phyloP scores from a whole-genome alignment of 1,140 invertebrate species.

The Neotoxoptera formosana region DNA sequence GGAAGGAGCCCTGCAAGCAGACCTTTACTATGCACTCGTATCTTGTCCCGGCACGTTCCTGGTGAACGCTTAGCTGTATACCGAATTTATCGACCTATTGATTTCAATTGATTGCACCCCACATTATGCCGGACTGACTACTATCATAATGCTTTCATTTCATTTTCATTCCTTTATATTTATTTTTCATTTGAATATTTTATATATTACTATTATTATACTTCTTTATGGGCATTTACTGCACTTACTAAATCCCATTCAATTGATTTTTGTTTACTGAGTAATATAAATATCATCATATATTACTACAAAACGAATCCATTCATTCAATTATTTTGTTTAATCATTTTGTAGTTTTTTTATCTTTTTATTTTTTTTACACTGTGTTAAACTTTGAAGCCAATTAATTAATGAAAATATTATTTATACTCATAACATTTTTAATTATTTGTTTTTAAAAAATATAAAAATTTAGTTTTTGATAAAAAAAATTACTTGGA shows the following conservation, averaged over 20 bases:
- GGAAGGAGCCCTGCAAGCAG: background rate
- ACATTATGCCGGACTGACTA: background rate
- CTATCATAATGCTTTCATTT: background rate
- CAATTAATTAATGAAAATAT: background rate
- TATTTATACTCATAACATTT: background rate
- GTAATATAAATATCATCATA: background rate
- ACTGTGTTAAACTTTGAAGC: background rate
- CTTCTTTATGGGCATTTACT: background rate
- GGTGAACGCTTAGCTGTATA: slow-evolving; percentile 38
- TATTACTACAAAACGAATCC: background rate
- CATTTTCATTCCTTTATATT: background rate
- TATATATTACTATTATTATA: background rate
- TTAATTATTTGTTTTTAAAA: background rate
- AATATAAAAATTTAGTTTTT: too few relatives aligned
- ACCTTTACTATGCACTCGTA: background rate
- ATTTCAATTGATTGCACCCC: background rate
- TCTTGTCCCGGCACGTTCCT: background rate
- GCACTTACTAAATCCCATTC: background rate
- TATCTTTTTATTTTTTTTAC: background rate
- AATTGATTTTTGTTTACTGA: too few relatives aligned
- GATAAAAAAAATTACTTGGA: background rate
- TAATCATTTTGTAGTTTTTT: background rate
- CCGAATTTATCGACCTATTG: background rate
- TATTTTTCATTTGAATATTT: background rate
- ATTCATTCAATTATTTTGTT: background rate